phyloP scores from a whole-genome alignment of 2,113 vertebrate species.

The Salvelinus alpinus region DNA sequence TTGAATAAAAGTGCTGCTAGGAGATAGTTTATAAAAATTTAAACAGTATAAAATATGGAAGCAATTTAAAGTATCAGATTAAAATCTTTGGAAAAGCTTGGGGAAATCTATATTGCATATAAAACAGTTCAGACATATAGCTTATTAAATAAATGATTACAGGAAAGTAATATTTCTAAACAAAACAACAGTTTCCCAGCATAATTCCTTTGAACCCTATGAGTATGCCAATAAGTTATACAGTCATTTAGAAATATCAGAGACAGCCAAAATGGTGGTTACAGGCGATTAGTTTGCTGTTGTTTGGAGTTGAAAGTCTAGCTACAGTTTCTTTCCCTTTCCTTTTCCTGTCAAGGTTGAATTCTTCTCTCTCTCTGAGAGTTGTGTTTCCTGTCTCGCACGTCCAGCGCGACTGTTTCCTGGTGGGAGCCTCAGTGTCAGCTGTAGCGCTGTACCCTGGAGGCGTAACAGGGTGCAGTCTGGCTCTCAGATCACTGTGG shows the following conservation, averaged over 20 bases:
- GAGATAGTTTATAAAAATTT: constrained; percentile 68
- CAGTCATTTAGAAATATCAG: constrained; percentile 16
- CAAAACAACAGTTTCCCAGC: neutral
- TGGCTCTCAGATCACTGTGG: neutral
- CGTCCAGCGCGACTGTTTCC: neutral
- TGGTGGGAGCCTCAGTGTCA: neutral
- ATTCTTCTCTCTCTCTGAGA: neutral
- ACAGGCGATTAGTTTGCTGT: neutral
- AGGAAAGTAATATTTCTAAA: constrained; percentile 23
- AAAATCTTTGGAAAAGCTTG: constrained; percentile 51
- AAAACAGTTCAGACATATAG: constrained; percentile 43
- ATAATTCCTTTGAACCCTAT: neutral
- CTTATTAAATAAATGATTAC: constrained; percentile 49
- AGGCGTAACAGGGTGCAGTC: neutral
- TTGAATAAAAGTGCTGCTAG: constrained; percentile 64
- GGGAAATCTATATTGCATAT: constrained; percentile 54
- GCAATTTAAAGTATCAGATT: constrained; percentile 57
- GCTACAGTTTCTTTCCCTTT: neutral
- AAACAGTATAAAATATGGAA: constrained; percentile 56
- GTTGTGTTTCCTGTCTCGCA: neutral
- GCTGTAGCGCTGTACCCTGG: neutral
- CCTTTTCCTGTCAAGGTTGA: neutral
- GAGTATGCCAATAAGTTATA: constrained; percentile 14
- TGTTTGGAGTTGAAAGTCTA: neutral
- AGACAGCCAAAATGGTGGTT: neutral